Conservation (phyloP, 1,140 invertebrate genomes). For the Trachymyrmex cornetzi region DNA sequence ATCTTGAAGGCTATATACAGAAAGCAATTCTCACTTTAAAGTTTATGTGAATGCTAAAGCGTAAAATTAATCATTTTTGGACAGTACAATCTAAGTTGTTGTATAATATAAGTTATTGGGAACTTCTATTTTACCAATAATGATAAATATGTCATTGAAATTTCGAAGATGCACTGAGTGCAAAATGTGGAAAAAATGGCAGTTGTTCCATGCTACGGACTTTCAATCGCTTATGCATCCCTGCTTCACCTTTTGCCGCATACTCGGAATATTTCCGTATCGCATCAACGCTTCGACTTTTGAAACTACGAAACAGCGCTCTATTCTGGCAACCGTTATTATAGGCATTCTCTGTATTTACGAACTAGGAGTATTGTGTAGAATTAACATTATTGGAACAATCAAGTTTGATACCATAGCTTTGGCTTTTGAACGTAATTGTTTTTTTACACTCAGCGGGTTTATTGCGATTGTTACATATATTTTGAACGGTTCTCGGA, state of each 20-base stretch:
- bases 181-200: neutral
- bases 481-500: neutral
- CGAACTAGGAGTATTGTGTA: neutral
- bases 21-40: neutral
- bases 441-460: neutral
- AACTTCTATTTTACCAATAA: neutral
- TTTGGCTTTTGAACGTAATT: neutral
- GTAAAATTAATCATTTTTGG: neutral
- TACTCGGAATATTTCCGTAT: neutral
- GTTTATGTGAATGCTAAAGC: neutral
- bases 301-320: neutral
- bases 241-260: neutral
- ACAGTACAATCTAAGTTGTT: neutral
- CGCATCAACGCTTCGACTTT: neutral
- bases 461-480: neutral
- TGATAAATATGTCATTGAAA: neutral
- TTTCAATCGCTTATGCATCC: neutral
- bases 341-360: neutral
- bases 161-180: neutral
- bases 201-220: neutral
- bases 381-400: neutral
- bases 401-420: neutral
- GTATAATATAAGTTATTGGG: neutral
- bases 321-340: neutral
- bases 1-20: neutral